Percentiles rank a stretch among this genome's conserved stretches.
Evolutionary conservation across 2,888 invertebrate genomes (phyloP).

Genomic region (Drosophila leonis): DNA sequence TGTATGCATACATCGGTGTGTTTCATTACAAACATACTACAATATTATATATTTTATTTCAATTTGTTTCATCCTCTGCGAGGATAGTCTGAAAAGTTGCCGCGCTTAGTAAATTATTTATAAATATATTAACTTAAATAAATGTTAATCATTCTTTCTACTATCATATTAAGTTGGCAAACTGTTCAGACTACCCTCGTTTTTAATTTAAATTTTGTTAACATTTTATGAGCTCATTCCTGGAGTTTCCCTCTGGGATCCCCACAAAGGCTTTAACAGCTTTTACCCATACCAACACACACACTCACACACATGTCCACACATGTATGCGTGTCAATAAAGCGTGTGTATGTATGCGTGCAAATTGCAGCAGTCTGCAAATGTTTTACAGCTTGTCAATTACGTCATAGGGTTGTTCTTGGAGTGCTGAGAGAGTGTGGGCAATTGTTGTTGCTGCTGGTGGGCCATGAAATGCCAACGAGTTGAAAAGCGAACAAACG

Average conservation of each 20-base stretch:
- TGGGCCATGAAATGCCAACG: conserved; percentile 59
- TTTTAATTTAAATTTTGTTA: not conserved
- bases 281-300: not conserved
- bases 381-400: conserved; percentile 20
- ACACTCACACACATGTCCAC: not conserved
- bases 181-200: not conserved
- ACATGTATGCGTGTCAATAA: conserved; percentile 15
- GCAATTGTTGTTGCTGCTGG: conserved; percentile 1
- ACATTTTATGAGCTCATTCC: conserved; percentile 35
- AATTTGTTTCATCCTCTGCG: not conserved
- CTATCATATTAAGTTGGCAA: too few relatives aligned
- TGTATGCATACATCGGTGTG: conserved; percentile 22
- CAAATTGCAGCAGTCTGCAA: conserved; percentile 48
- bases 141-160: not conserved
- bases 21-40: conserved; percentile 20
- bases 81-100: not conserved
- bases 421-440: not conserved
- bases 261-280: conserved; percentile 17
- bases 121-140: not conserved
- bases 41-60: conserved; percentile 3
- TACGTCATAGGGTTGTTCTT: conserved; percentile 45
- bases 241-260: conserved; percentile 45
- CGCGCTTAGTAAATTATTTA: not conserved
- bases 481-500: conserved; percentile 57
- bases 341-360: conserved; percentile 27